Evolutionary conservation across 2,113 vertebrate species (phyloP).

Genomic region (Synodontis membranacea): DNA sequence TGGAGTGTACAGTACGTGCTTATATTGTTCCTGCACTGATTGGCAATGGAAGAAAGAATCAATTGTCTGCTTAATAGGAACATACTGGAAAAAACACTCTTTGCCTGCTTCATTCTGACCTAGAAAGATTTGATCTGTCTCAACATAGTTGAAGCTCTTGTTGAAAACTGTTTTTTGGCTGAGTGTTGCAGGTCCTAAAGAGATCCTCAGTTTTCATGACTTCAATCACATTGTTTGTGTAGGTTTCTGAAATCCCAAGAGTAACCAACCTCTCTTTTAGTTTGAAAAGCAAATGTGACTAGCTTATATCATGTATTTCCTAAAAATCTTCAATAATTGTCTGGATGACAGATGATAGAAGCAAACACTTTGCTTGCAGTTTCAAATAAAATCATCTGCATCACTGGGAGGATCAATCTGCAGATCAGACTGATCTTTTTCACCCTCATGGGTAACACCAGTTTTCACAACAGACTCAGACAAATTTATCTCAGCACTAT

Average conservation of each 20-base stretch:
- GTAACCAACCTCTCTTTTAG: background rate
- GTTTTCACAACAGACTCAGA: background rate
- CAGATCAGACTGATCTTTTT: too few relatives aligned
- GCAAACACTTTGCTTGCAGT: background rate
- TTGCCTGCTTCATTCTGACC: conserved; percentile 48
- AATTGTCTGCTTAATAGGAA: conserved; percentile 26
- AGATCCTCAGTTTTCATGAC: background rate
- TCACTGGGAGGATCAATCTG: too few relatives aligned
- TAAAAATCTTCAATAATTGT: too few relatives aligned
- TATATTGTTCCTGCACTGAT: conserved; percentile 37
- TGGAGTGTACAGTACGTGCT: conserved; percentile 8
- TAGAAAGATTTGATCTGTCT: conserved; percentile 34
- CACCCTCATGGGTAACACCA: background rate
- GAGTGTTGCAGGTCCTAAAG: too few relatives aligned
- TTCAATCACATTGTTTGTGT: background rate
- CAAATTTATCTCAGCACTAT: background rate
- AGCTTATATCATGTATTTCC: too few relatives aligned
- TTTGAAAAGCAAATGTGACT: too few relatives aligned
- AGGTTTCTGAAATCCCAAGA: background rate
- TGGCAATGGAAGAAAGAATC: conserved; percentile 25
- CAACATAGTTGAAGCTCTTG: too few relatives aligned
- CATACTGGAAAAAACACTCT: conserved; percentile 37
- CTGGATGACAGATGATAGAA: too few relatives aligned
- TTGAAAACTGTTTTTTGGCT: conserved; percentile 4
- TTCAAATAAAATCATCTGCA: conserved; percentile 49